A percentile compares a stretch with the other conserved stretches of the same genome.
Conservation (phyloP, 1,140 invertebrate species). For the Andricus grossulariae region DNA sequence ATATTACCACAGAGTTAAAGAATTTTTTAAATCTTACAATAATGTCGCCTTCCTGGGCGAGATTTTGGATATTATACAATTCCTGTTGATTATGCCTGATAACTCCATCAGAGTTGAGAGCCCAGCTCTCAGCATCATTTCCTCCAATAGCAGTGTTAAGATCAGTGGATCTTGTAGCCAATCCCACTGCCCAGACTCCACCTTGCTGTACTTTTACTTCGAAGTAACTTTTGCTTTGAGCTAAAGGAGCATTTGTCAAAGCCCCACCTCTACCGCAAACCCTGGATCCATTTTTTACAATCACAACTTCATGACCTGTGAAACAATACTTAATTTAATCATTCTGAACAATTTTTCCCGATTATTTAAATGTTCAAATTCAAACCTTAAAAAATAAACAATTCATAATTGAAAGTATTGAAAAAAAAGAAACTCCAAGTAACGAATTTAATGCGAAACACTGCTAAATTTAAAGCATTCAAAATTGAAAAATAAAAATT, state of each 20-base stretch:
- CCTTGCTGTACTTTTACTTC: conserved; percentile 98
- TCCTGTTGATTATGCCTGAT: conserved; percentile 90
- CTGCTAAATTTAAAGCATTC: no score
- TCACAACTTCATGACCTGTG: conserved; percentile 96
- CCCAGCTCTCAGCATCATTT: conserved; percentile 93
- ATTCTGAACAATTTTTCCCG: no score
- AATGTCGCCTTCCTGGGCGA: conserved; percentile 94
- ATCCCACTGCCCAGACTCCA: conserved; percentile 95
- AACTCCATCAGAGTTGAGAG: conserved; percentile 91
- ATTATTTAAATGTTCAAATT: background rate
- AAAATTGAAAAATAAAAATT: no score
- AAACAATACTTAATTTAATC: conserved; percentile 39
- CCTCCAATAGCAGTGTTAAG: conserved; percentile 89
- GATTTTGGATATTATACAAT: conserved; percentile 82
- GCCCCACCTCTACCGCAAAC: conserved; percentile 97
- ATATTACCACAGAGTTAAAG: background rate
- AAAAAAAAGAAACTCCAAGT: no score
- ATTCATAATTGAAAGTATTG: background rate
- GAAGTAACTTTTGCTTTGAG: conserved; percentile 99
- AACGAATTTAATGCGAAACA: no score
- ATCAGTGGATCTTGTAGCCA: conserved; percentile 92
- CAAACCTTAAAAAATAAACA: conserved; percentile 35
- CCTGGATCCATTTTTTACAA: conserved; percentile 96
- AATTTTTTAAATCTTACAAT: conserved; percentile 79
- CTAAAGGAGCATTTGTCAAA: conserved; percentile 92